These are phyloP conservation scores for Clupea harengus DNA, from an alignment of 2,113 vertebrate species.

Conservation along the genomic window DNA sequence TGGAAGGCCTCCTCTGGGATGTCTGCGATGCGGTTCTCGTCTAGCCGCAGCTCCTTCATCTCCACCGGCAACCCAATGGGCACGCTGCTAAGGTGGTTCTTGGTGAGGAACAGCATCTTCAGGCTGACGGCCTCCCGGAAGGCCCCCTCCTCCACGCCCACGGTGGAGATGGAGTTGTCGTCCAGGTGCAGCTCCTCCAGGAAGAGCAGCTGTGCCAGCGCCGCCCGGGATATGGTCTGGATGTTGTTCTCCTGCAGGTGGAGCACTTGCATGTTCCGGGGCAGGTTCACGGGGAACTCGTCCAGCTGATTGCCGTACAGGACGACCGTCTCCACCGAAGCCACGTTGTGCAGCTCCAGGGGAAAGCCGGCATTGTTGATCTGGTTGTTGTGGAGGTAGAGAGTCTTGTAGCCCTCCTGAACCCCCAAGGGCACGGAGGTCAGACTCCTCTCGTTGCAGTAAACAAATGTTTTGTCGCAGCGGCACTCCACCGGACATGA, in stretches of 20 bases:
- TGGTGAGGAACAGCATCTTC: constrained; percentile 93
- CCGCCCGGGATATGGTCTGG: constrained; percentile 93
- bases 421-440: constrained; percentile 99
- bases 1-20: constrained; percentile 93
- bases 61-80: constrained; percentile 90
- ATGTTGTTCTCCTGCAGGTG: constrained; percentile 99
- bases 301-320: constrained; percentile 97
- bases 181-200: constrained; percentile 95
- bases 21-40: constrained; percentile 92
- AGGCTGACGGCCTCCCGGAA: constrained; percentile 93
- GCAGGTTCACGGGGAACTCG: constrained; percentile 96
- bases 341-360: constrained; percentile 87
- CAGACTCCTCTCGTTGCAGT: constrained; percentile 97
- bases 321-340: constrained; percentile 89
- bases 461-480: constrained; percentile 91
- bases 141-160: constrained; percentile 94
- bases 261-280: constrained; percentile 88
- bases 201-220: constrained; percentile 86
- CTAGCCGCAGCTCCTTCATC: constrained; percentile 89
- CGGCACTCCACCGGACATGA: constrained; percentile 92
- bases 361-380: constrained; percentile 99
- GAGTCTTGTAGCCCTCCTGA: constrained; percentile 89
- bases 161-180: constrained; percentile 96
- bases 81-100: constrained; percentile 96
- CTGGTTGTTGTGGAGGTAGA: constrained; percentile 99